These are phyloP conservation scores for Australoheros scitulus DNA, from an alignment of 2,113 vertebrate genomes.

Conservation along the genomic window DNA sequence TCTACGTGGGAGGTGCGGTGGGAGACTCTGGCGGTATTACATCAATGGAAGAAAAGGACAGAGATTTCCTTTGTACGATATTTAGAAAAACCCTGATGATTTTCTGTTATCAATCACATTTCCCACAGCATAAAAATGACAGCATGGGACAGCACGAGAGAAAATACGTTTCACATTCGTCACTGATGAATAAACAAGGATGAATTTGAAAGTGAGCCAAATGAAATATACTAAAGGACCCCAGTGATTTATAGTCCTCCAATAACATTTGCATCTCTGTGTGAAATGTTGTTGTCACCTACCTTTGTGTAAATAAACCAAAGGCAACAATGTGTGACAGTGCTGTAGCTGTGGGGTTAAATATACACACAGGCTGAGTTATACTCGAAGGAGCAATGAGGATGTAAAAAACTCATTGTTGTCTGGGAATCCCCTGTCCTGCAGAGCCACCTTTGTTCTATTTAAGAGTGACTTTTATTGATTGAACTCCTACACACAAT, in stretches of 20 bases:
- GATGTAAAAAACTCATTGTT: constrained; percentile 35
- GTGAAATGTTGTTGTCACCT: background rate
- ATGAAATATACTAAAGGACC: background rate
- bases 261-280: background rate
- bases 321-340: background rate
- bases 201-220: background rate
- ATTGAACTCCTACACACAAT: background rate
- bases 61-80: background rate
- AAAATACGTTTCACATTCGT: background rate
- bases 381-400: constrained; percentile 39
- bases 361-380: background rate
- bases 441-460: constrained; percentile 7
- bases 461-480: background rate
- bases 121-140: background rate
- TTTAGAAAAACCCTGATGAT: background rate
- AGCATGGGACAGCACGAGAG: background rate
- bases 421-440: constrained; percentile 30
- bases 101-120: background rate
- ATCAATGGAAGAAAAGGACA: background rate
- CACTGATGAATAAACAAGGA: background rate
- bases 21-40: background rate
- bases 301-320: background rate
- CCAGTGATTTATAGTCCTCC: background rate
- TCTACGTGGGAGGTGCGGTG: background rate
- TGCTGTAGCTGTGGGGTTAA: background rate